Evolutionary conservation across 2,113 vertebrate genomes (phyloP).

Genomic region (Urocolius indicus): DNA sequence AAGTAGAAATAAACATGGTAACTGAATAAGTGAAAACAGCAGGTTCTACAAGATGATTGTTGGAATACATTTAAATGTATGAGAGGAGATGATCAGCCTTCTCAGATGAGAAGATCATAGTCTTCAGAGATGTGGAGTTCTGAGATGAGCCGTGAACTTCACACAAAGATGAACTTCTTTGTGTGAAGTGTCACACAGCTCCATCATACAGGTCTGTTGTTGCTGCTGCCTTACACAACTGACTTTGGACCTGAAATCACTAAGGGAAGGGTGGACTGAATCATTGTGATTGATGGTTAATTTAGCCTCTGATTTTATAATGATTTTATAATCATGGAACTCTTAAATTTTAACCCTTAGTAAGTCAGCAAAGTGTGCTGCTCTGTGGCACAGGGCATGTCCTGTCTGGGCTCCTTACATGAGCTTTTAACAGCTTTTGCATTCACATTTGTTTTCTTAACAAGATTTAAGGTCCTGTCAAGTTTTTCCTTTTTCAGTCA

Average conservation of each 20-base stretch:
- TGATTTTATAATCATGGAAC: background rate
- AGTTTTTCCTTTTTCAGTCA: background rate
- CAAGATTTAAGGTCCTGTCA: background rate
- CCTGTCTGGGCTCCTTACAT: background rate
- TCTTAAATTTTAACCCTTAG: background rate
- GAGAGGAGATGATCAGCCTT: background rate
- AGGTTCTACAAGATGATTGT: background rate
- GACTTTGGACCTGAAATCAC: background rate
- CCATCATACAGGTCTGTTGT: background rate
- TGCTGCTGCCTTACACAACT: background rate
- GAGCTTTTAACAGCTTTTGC: background rate
- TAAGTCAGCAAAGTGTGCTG: background rate
- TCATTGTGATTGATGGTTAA: background rate
- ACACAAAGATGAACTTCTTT: background rate
- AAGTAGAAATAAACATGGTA: background rate
- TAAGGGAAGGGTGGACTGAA: background rate
- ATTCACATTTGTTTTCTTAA: background rate
- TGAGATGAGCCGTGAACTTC: too few species aligned
- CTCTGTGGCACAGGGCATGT: background rate
- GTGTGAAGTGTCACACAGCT: background rate
- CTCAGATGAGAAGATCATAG: background rate
- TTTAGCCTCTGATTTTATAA: background rate
- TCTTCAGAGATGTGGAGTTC: background rate
- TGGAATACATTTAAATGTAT: background rate
- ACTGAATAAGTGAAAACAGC: background rate